Evolutionary conservation across 2,888 invertebrate genomes (phyloP).

Genomic region (Cataglyphis albicans): DNA sequence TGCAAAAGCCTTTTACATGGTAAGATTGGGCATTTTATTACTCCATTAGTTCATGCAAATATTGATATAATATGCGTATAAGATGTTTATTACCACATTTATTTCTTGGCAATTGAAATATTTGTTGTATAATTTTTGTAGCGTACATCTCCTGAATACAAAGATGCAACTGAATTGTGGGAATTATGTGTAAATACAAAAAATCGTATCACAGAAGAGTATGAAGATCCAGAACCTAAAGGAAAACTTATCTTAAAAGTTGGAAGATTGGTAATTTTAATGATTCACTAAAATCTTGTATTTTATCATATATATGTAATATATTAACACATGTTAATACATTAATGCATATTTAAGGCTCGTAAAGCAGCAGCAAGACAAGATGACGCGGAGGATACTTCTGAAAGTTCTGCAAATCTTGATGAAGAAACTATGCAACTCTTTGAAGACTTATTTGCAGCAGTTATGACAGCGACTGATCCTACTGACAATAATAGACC

Average conservation of each 20-base stretch:
- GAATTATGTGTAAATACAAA: constrained; percentile 91
- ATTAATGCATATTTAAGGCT: constrained; percentile 72
- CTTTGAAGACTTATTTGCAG: constrained; percentile 96
- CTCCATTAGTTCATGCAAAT: neutral
- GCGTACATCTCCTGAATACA: constrained; percentile 93
- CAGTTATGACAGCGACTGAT: constrained; percentile 95
- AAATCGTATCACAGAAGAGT: constrained; percentile 85
- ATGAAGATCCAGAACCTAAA: constrained; percentile 87
- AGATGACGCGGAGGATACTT: constrained; percentile 90
- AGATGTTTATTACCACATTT: neutral
- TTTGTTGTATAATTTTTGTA: constrained; percentile 81
- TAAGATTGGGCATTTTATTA: constrained; percentile 77
- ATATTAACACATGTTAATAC: constrained; percentile 1
- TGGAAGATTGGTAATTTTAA: constrained; percentile 85
- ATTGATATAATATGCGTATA: neutral
- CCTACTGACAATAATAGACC: constrained; percentile 91
- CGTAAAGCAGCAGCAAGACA: constrained; percentile 83
- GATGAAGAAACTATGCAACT: constrained; percentile 91
- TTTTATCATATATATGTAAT: constrained; percentile 11
- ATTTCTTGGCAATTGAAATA: neutral
- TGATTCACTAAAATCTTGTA: neutral
- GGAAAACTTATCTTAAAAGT: constrained; percentile 87
- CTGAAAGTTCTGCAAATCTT: constrained; percentile 91
- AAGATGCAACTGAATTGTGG: constrained; percentile 96
- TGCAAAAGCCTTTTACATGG: constrained; percentile 97